phyloP scores from a whole-genome alignment of 2,888 invertebrate genomes.

The Nymphalis urticae region DNA sequence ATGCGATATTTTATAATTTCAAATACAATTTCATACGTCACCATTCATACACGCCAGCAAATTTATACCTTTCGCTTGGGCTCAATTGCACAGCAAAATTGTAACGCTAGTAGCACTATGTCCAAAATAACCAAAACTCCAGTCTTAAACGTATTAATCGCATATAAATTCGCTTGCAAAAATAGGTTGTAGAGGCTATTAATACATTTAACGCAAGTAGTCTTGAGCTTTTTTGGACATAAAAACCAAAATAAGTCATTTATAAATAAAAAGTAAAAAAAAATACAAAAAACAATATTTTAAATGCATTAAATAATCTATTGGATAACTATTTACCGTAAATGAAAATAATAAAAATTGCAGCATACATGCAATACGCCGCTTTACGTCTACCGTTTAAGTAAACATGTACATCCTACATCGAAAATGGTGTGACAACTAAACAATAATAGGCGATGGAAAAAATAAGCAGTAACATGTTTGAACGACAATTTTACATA shows the following conservation, averaged over 20 bases:
- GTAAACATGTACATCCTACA: conserved; percentile 50
- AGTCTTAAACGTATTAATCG: conserved; percentile 40
- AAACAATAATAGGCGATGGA: conserved; percentile 58
- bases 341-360: conserved; percentile 39
- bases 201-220: conserved; percentile 36
- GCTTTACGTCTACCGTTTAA: conserved; percentile 47
- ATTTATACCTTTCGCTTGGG: conserved; percentile 43
- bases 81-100: conserved; percentile 52
- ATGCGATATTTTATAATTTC: conserved; percentile 43
- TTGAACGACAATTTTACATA: conserved; percentile 70
- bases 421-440: conserved; percentile 72
- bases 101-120: conserved; percentile 61
- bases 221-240: conserved; percentile 40
- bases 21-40: conserved; percentile 69
- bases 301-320: conserved; percentile 8
- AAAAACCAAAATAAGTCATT: conserved; percentile 1
- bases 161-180: conserved; percentile 39
- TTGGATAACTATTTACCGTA: conserved; percentile 32
- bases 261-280: neutral
- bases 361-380: conserved; percentile 38
- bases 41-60: conserved; percentile 70
- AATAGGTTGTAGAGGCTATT: conserved; percentile 28
- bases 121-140: conserved; percentile 42
- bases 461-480: conserved; percentile 58
- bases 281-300: neutral